Percentiles rank a stretch among this genome's conserved stretches.
Evolutionary conservation across 2,888 invertebrate genomes (phyloP).

Genomic region (Blastobasis adustella): DNA sequence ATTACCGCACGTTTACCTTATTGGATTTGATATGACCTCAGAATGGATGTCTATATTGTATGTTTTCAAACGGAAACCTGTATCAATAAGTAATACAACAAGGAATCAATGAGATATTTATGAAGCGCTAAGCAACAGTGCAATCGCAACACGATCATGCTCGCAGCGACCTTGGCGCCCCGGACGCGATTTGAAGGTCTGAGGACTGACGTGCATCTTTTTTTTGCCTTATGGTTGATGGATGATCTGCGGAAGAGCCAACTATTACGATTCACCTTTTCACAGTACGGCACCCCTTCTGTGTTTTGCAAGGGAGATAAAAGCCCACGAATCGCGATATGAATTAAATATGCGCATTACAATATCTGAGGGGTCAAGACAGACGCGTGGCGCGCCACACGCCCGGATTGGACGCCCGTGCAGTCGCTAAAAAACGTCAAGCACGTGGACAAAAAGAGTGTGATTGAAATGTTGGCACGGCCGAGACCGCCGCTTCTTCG

Average conservation of each 20-base stretch:
- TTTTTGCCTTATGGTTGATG: too few species aligned
- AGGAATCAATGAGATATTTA: neutral
- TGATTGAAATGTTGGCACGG: slow-evolving; percentile 60
- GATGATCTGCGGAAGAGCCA: slow-evolving; percentile 29
- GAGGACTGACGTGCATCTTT: slow-evolving; percentile 25
- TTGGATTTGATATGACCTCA: too few species aligned
- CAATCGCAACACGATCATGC: neutral
- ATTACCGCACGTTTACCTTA: too few species aligned
- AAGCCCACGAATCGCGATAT: neutral
- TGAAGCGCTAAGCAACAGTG: neutral
- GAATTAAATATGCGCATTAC: slow-evolving; percentile 8
- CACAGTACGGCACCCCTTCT: neutral
- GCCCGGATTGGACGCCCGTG: neutral
- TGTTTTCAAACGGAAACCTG: too few species aligned
- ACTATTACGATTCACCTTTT: slow-evolving; percentile 5
- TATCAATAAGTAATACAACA: too few species aligned
- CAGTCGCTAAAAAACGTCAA: slow-evolving; percentile 22
- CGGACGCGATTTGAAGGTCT: slow-evolving; percentile 38
- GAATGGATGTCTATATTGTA: too few species aligned
- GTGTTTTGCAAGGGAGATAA: neutral
- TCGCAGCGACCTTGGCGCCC: slow-evolving; percentile 31
- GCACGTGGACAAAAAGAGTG: slow-evolving; percentile 44
- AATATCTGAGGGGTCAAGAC: slow-evolving; percentile 10
- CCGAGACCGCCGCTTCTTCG: slow-evolving; percentile 18
- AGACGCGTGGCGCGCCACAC: neutral